phyloP scores from a whole-genome alignment of 2,888 invertebrate genomes.

The Clistopyga incitator region DNA sequence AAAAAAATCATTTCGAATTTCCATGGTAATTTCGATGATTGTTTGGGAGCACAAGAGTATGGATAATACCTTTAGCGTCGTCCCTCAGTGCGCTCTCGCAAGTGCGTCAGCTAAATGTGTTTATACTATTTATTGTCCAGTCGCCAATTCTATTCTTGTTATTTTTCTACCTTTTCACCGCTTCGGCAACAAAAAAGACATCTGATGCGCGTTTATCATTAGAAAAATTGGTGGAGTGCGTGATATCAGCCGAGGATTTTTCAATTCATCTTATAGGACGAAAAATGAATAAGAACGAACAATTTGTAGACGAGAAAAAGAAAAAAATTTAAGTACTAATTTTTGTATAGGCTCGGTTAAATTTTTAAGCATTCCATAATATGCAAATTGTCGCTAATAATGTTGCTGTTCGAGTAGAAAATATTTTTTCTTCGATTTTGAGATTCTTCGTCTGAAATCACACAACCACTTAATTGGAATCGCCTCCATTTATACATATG shows the following conservation, averaged over 20 bases:
- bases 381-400: neutral
- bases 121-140: slow-evolving; percentile 62
- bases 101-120: slow-evolving; percentile 47
- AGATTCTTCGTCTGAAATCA: slow-evolving; percentile 55
- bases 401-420: neutral
- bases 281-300: neutral
- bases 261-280: slow-evolving; percentile 22
- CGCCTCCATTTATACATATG: slow-evolving; percentile 70
- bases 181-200: slow-evolving; percentile 61
- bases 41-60: neutral
- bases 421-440: slow-evolving; percentile 48
- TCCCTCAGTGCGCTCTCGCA: slow-evolving; percentile 17
- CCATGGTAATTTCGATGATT: neutral
- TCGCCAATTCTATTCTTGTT: slow-evolving; percentile 73
- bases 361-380: slow-evolving; percentile 44
- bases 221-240: slow-evolving; percentile 36
- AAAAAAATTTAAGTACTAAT: neutral
- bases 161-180: slow-evolving; percentile 76
- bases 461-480: slow-evolving; percentile 59
- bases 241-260: slow-evolving; percentile 56
- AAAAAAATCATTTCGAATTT: neutral
- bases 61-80: neutral
- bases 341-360: neutral
- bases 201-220: slow-evolving; percentile 51
- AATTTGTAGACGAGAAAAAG: neutral